Conservation (phyloP, 1,140 invertebrate species). For the Lasioglossum albipes region DNA sequence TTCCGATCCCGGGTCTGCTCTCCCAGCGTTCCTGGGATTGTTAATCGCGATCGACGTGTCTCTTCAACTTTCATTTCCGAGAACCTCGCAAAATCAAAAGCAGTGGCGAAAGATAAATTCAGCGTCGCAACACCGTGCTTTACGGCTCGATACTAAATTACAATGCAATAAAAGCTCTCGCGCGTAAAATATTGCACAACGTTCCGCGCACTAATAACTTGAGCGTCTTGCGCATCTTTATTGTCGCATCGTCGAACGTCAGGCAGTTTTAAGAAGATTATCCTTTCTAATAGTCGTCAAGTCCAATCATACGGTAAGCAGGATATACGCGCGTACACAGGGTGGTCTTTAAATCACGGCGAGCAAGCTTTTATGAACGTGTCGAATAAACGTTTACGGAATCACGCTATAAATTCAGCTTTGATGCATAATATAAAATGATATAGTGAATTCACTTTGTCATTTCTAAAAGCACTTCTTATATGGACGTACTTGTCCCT, state of each 20-base stretch:
- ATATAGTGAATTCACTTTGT: no score
- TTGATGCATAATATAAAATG: no score
- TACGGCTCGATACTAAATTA: background rate
- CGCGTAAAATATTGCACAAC: background rate
- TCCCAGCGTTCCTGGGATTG: background rate
- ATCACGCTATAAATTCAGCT: no score
- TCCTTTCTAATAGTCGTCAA: background rate
- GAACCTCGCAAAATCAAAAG: background rate
- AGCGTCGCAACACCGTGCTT: no score
- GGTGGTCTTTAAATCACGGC: background rate
- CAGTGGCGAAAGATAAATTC: background rate
- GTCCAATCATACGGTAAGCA: background rate
- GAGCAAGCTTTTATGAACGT: background rate
- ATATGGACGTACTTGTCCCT: no score
- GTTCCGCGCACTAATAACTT: background rate
- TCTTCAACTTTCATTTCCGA: background rate
- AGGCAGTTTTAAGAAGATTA: background rate
- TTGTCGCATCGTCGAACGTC: background rate
- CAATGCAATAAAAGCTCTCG: background rate
- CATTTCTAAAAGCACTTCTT: no score
- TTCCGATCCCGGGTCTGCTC: background rate
- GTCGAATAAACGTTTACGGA: background rate
- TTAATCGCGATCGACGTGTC: background rate
- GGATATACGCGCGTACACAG: background rate
- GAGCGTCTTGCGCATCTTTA: background rate